These are phyloP conservation scores for Tachycineta bicolor DNA, from an alignment of 2,113 vertebrate genomes.

Conservation along the genomic window DNA sequence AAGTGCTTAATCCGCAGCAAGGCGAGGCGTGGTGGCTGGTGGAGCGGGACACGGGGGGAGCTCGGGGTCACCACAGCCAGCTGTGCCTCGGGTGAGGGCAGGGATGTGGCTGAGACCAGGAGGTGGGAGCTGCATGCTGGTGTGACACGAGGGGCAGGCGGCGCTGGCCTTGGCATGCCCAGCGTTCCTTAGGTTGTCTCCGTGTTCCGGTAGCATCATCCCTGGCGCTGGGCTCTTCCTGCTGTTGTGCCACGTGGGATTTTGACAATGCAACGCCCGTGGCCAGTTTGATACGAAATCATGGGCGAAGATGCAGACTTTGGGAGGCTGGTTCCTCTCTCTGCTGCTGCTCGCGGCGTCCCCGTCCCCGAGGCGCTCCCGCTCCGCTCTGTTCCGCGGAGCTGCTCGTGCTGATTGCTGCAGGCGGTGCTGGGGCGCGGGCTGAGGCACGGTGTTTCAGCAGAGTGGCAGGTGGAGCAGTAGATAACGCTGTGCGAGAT, in stretches of 20 bases:
- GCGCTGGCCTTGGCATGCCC: fast-evolving
- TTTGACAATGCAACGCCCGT: fast-evolving
- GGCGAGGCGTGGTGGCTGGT: fast-evolving
- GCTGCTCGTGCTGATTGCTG: neutral
- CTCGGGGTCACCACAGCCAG: neutral
- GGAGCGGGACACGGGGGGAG: neutral
- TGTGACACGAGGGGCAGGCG: fast-evolving
- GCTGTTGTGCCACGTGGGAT: neutral
- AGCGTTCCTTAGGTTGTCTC: fast-evolving
- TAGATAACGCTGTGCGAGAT: neutral
- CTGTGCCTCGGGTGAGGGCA: neutral
- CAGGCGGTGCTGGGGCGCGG: neutral
- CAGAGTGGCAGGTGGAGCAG: conserved; percentile 26
- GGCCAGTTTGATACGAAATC: fast-evolving
- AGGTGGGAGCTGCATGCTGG: fast-evolving
- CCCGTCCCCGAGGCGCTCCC: neutral
- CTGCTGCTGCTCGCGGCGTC: neutral
- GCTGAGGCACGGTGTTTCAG: neutral
- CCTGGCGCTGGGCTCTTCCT: neutral
- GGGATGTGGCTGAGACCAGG: neutral
- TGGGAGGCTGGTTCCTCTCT: neutral
- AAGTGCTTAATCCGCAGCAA: neutral
- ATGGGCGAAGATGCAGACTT: neutral
- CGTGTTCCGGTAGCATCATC: fast-evolving
- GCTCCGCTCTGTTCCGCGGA: neutral